phyloP scores from a whole-genome alignment of 2,797 vertebrate genomes.

The Poecile montanus region DNA sequence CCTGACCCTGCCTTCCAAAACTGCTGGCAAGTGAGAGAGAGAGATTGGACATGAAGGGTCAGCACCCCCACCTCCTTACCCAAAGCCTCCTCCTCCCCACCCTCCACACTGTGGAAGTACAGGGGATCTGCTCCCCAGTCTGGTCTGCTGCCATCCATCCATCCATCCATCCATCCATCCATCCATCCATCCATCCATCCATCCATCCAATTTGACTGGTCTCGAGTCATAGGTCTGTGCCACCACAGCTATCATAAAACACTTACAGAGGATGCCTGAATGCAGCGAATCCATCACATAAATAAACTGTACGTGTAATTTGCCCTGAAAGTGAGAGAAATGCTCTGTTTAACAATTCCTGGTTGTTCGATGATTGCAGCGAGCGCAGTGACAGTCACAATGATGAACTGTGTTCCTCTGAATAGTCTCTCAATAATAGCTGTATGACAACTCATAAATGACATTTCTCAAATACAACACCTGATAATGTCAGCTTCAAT shows the following conservation, averaged over 20 bases:
- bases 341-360: neutral
- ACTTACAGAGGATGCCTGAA: neutral
- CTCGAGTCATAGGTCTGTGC: rapidly evolving
- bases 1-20: neutral
- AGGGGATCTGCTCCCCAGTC: neutral
- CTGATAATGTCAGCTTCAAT: neutral
- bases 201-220: neutral
- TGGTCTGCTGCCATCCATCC: neutral
- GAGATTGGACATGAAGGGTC: neutral
- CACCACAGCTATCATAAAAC: neutral
- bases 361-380: neutral
- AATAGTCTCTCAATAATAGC: slow-evolving; percentile 3
- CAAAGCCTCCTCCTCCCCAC: neutral
- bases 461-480: neutral
- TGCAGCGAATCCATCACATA: neutral
- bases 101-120: neutral
- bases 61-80: neutral
- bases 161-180: neutral
- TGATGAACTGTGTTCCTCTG: neutral
- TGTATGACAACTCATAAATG: slow-evolving; percentile 29
- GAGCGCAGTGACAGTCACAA: neutral
- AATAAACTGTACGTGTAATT: neutral
- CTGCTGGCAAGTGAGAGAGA: neutral
- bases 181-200: neutral
- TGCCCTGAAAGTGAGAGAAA: slow-evolving; percentile 7